These are phyloP conservation scores for Saccostrea glomerata DNA, from an alignment of 1,140 invertebrate genomes.

Conservation along the genomic window DNA sequence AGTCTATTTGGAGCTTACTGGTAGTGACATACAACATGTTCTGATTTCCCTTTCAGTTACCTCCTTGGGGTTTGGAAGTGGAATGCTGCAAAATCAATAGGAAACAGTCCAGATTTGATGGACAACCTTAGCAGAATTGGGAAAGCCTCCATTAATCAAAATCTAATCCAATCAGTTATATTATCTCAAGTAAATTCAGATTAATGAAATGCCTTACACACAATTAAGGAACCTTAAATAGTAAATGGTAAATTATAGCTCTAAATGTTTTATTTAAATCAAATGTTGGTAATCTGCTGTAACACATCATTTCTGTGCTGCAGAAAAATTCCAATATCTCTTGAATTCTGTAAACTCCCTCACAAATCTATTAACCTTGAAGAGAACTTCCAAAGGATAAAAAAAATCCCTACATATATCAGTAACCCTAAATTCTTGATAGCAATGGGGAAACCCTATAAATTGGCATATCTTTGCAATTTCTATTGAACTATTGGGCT, in stretches of 20 bases:
- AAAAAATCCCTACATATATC: too few relatives aligned
- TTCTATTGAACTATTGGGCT: too few relatives aligned
- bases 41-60: not conserved
- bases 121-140: not conserved
- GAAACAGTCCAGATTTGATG: not conserved
- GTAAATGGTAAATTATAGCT: not conserved
- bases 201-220: slow-evolving; percentile 7
- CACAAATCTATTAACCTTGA: too few relatives aligned
- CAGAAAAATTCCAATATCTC: too few relatives aligned
- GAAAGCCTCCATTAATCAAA: not conserved
- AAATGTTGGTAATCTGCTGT: too few relatives aligned
- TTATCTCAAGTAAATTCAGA: not conserved
- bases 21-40: not conserved
- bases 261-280: too few relatives aligned
- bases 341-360: too few relatives aligned
- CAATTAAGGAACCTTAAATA: not conserved
- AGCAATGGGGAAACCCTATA: too few relatives aligned
- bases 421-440: too few relatives aligned
- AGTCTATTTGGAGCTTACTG: not conserved
- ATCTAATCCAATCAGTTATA: not conserved
- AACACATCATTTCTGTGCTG: too few relatives aligned
- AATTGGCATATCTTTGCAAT: too few relatives aligned
- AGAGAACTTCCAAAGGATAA: too few relatives aligned
- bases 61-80: not conserved
- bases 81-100: slow-evolving; percentile 1